Evolutionary conservation across 2,797 vertebrate species (phyloP).

Genomic region (Coracias cyanogaster): DNA sequence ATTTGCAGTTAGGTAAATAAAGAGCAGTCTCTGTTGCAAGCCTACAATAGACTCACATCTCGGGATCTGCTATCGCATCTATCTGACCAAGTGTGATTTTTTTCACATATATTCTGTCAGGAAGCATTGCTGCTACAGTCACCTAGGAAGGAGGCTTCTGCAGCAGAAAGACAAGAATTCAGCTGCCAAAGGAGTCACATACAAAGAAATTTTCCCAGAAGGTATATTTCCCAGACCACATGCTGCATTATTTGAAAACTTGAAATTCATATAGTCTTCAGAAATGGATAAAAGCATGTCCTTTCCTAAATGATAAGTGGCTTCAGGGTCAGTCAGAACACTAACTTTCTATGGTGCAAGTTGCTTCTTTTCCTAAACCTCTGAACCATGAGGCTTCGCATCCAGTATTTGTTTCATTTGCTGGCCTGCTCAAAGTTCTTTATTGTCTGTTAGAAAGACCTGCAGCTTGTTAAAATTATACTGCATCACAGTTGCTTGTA

Average conservation of each 20-base stretch:
- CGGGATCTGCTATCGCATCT: neutral
- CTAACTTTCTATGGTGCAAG: neutral
- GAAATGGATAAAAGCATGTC: neutral
- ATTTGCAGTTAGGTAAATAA: neutral
- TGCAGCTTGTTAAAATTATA: neutral
- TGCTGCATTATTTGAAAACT: neutral
- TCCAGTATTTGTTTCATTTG: neutral
- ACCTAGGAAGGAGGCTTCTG: neutral
- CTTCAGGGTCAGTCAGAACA: neutral
- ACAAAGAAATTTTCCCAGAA: neutral
- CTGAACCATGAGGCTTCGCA: neutral
- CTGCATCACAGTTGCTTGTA: neutral
- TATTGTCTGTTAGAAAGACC: neutral
- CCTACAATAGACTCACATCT: neutral
- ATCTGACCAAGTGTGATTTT: neutral
- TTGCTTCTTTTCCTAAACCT: neutral
- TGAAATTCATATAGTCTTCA: neutral
- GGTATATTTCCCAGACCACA: neutral
- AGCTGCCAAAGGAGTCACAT: neutral
- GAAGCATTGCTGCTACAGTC: neutral
- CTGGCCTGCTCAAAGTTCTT: neutral
- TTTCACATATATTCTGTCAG: neutral
- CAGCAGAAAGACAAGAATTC: neutral
- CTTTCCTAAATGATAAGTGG: neutral
- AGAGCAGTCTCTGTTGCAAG: neutral